Conservation (phyloP, 2,888 invertebrate genomes). For the Macropis europaea region DNA sequence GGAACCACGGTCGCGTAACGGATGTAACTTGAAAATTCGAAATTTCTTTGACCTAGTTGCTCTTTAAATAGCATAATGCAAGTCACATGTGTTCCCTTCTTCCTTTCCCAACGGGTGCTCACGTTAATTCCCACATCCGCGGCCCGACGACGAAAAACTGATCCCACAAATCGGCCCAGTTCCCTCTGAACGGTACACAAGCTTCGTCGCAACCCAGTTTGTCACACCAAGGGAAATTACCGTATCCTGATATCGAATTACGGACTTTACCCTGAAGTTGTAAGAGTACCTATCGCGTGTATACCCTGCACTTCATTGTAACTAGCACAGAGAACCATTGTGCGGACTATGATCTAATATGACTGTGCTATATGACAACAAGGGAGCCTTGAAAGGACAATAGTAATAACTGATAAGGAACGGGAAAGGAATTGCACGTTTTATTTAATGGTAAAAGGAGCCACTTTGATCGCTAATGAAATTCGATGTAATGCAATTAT, state of each 20-base stretch:
- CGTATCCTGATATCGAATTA: conserved; percentile 24
- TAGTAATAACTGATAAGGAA: conserved; percentile 44
- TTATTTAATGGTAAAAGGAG: too few species aligned
- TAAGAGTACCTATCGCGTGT: not conserved
- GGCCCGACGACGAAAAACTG: too few species aligned
- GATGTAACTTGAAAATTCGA: too few species aligned
- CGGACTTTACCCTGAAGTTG: not conserved
- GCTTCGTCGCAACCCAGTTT: not conserved
- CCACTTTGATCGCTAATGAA: not conserved
- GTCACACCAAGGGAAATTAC: conserved; percentile 21
- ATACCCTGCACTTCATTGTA: not conserved
- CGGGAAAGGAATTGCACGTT: conserved; percentile 5
- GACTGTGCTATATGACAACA: conserved; percentile 40
- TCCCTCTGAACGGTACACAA: not conserved
- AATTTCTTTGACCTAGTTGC: not conserved
- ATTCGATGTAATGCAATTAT: too few species aligned
- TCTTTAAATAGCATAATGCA: not conserved
- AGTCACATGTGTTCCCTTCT: not conserved
- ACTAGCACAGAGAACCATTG: conserved; percentile 12
- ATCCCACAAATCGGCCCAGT: conserved; percentile 3
- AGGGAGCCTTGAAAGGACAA: conserved; percentile 51
- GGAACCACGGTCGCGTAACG: too few species aligned
- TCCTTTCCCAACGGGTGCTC: not conserved
- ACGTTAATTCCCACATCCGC: not conserved
- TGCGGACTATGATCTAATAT: conserved; percentile 5